These are phyloP conservation scores for Noctuana brunneofusca DNA, from an alignment of 2,888 invertebrate species.

Conservation along the genomic window DNA sequence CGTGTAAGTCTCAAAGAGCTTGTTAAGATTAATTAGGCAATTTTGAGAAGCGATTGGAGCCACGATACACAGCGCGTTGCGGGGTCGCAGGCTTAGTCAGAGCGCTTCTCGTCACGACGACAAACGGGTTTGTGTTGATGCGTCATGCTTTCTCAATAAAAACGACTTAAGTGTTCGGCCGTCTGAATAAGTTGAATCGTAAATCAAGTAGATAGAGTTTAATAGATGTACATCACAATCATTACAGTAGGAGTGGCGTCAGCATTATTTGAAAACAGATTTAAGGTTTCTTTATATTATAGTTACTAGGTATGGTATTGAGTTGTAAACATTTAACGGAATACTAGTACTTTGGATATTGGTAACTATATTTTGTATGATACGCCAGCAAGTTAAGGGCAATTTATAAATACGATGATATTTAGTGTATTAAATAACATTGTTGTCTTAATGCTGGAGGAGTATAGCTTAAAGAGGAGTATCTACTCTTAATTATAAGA, in stretches of 20 bases:
- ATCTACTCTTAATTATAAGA: too few species aligned
- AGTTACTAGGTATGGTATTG: not conserved
- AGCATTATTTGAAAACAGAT: constrained; percentile 29
- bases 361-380: too few species aligned
- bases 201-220: constrained; percentile 37
- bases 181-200: constrained; percentile 36
- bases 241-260: constrained; percentile 15
- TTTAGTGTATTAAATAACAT: too few species aligned
- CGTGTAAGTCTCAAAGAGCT: constrained; percentile 13
- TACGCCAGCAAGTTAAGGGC: too few species aligned
- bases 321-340: not conserved
- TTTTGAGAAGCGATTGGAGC: constrained; percentile 50
- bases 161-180: constrained; percentile 40
- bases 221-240: not conserved
- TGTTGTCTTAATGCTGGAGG: too few species aligned
- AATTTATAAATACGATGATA: too few species aligned
- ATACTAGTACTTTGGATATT: not conserved
- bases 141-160: constrained; percentile 48
- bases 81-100: constrained; percentile 42
- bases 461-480: too few species aligned
- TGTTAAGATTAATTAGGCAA: constrained; percentile 38
- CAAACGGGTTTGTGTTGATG: constrained; percentile 51
- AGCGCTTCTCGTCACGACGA: constrained; percentile 44
- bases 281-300: constrained; percentile 23
- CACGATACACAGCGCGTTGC: constrained; percentile 43